A percentile compares a stretch with the other conserved stretches of the same genome.
phyloP scores from a whole-genome alignment of 2,888 invertebrate genomes.

The Galerucella nymphaeae region DNA sequence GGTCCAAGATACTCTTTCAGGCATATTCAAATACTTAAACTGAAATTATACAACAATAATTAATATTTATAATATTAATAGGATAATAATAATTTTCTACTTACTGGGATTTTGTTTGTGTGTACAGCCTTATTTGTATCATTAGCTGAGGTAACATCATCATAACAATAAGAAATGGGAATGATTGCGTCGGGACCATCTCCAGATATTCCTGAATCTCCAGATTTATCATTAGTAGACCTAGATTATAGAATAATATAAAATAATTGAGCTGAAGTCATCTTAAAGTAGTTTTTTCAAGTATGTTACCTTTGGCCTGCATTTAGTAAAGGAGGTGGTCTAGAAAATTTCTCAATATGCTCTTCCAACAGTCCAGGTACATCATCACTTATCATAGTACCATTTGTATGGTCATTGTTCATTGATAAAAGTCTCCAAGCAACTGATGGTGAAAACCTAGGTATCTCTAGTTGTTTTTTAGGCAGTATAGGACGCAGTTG shows the following conservation, averaged over 20 bases:
- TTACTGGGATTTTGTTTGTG: slow-evolving; percentile 21
- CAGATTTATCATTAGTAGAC: slow-evolving; percentile 76
- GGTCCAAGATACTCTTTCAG: slow-evolving; percentile 73
- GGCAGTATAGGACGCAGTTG: slow-evolving; percentile 83
- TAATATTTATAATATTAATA: background rate
- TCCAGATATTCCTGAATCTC: slow-evolving; percentile 86
- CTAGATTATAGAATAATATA: slow-evolving; percentile 48
- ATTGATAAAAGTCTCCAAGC: slow-evolving; percentile 83
- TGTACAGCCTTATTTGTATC: slow-evolving; percentile 5
- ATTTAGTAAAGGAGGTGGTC: slow-evolving; percentile 67
- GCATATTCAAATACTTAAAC: slow-evolving; percentile 34
- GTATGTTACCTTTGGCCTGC: slow-evolving; percentile 63
- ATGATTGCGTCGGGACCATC: slow-evolving; percentile 76
- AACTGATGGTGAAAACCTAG: slow-evolving; percentile 84
- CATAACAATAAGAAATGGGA: slow-evolving; percentile 65
- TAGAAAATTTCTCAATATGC: slow-evolving; percentile 68
- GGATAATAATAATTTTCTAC: background rate
- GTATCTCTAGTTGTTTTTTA: slow-evolving; percentile 80
- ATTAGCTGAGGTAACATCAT: slow-evolving; percentile 59
- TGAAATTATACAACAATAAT: slow-evolving; percentile 26
- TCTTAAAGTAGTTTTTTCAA: background rate
- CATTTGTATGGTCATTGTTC: slow-evolving; percentile 61
- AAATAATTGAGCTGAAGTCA: background rate
- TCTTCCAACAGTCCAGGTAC: slow-evolving; percentile 66
- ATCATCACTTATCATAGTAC: slow-evolving; percentile 58